These are phyloP conservation scores for Cosmorhoe ocellata DNA, from an alignment of 2,888 invertebrate genomes.

Conservation along the genomic window DNA sequence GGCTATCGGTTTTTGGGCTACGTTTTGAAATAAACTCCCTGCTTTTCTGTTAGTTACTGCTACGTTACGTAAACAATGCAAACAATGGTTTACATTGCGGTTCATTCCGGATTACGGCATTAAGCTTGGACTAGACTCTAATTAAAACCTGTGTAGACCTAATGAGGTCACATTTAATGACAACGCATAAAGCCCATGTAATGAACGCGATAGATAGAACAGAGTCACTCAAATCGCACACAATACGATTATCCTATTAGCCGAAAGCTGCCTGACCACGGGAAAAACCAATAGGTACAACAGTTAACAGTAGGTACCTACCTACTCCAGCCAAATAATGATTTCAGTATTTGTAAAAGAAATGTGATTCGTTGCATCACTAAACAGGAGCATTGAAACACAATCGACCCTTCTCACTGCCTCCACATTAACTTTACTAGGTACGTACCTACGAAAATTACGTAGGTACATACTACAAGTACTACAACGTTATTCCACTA, in stretches of 20 bases:
- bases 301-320: too few relatives aligned
- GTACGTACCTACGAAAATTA: neutral
- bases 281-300: too few relatives aligned
- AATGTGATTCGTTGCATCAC: too few relatives aligned
- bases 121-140: conserved; percentile 55
- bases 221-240: conserved; percentile 76
- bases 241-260: conserved; percentile 78
- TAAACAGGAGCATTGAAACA: conserved; percentile 44
- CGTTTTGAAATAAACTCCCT: conserved; percentile 6
- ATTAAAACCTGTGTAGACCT: conserved; percentile 71
- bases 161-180: conserved; percentile 74
- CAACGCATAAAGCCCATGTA: conserved; percentile 75
- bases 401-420: conserved; percentile 23
- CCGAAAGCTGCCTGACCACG: conserved; percentile 55
- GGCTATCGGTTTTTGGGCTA: too few relatives aligned
- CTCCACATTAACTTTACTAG: neutral
- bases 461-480: too few relatives aligned
- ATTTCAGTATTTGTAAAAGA: too few relatives aligned
- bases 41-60: conserved; percentile 9
- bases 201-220: conserved; percentile 72
- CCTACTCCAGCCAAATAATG: conserved; percentile 37
- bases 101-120: conserved; percentile 47
- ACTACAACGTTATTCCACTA: too few relatives aligned
- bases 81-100: conserved; percentile 28
- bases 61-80: conserved; percentile 27